Evolutionary conservation across 2,797 vertebrate species (phyloP).

Genomic region (Aplochiton taeniatus): DNA sequence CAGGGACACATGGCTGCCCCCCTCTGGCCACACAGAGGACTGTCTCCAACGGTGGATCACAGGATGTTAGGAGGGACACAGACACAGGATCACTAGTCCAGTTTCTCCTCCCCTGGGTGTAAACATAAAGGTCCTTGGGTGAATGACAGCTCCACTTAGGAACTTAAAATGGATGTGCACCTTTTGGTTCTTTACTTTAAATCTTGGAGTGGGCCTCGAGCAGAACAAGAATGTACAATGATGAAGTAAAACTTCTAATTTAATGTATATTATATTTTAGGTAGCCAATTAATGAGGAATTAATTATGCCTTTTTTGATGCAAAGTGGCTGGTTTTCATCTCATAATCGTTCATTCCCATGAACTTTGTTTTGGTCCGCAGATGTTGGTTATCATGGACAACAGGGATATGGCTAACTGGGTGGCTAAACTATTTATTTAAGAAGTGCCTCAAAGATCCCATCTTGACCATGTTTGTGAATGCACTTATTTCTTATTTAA

Average conservation of each 20-base stretch:
- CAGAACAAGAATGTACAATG: conserved; percentile 81
- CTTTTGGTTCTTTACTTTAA: conserved; percentile 56
- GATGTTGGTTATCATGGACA: conserved; percentile 39
- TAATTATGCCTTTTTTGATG: conserved; percentile 84
- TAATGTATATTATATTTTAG: conserved; percentile 77
- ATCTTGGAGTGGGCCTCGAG: conserved; percentile 68
- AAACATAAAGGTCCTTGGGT: conserved; percentile 67
- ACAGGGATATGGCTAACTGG: conserved; percentile 44
- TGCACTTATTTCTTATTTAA: conserved; percentile 55
- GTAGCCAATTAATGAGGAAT: conserved; percentile 68
- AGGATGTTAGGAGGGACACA: conserved; percentile 10
- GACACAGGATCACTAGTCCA: conserved; percentile 50
- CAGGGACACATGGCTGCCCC: conserved; percentile 36
- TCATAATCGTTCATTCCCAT: conserved; percentile 58
- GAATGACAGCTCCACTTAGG: conserved; percentile 59
- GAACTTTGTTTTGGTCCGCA: conserved; percentile 31
- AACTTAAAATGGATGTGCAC: conserved; percentile 71
- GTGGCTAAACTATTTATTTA: conserved; percentile 68
- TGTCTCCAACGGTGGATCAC: background rate
- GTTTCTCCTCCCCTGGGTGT: conserved; percentile 58
- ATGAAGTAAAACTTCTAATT: conserved; percentile 52
- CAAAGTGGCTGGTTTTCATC: conserved; percentile 75
- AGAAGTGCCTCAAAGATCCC: conserved; percentile 83
- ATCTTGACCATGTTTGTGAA: conserved; percentile 59
- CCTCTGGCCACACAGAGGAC: conserved; percentile 32